These are phyloP conservation scores for Anguilla pacifica DNA, from an alignment of 2,797 vertebrate species.

Conservation along the genomic window DNA sequence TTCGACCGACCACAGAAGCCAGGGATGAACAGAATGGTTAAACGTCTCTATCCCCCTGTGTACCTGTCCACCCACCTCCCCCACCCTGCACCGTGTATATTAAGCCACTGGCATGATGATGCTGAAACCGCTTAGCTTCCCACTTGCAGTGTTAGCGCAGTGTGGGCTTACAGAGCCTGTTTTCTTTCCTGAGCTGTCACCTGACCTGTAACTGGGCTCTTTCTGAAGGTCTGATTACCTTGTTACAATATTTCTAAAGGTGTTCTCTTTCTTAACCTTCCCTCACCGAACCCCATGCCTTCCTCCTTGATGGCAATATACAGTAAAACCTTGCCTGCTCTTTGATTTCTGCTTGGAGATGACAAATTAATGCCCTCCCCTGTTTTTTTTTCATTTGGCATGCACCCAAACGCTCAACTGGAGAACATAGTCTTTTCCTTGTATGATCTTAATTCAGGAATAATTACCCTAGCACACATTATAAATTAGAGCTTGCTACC, in stretches of 20 bases:
- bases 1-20: conserved; percentile 62
- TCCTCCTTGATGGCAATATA: not conserved
- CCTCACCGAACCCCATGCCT: conserved; percentile 36
- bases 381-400: conserved; percentile 22
- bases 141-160: conserved; percentile 62
- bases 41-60: conserved; percentile 26
- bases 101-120: conserved; percentile 78
- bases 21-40: conserved; percentile 77
- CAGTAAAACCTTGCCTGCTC: not conserved
- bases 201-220: conserved; percentile 24
- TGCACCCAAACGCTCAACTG: not conserved
- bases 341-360: not conserved
- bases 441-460: conserved; percentile 55
- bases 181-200: conserved; percentile 54
- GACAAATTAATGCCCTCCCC: conserved; percentile 41
- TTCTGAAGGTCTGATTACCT: conserved; percentile 52
- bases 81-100: conserved; percentile 71
- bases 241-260: conserved; percentile 44
- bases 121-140: conserved; percentile 69
- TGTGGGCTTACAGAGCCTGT: conserved; percentile 60
- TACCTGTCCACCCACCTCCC: conserved; percentile 29
- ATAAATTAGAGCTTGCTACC: conserved; percentile 46
- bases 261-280: conserved; percentile 43
- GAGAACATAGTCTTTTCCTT: conserved; percentile 36
- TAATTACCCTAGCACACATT: conserved; percentile 40